Percentiles rank a stretch among this genome's conserved stretches.
These are phyloP conservation scores for Therioaphis trifolii DNA, from an alignment of 2,888 invertebrate genomes.

Conservation along the genomic window DNA sequence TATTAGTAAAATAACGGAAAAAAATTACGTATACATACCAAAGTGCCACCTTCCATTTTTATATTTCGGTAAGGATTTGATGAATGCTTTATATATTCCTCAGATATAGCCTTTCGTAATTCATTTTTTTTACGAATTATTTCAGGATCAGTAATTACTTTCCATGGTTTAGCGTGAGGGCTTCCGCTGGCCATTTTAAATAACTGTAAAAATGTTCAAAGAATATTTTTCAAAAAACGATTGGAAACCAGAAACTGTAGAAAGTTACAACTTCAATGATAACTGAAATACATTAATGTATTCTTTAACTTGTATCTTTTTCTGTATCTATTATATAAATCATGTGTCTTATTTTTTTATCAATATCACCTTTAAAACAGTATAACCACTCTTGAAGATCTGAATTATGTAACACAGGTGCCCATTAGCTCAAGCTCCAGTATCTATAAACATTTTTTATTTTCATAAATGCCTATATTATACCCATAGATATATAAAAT, in stretches of 20 bases:
- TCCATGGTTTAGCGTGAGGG: too few relatives aligned
- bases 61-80: slow-evolving; percentile 80
- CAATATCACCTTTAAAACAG: slow-evolving; percentile 69
- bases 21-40: slow-evolving; percentile 73
- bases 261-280: too few relatives aligned
- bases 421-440: too few relatives aligned
- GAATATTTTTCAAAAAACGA: too few relatives aligned
- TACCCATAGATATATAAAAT: too few relatives aligned
- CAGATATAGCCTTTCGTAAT: slow-evolving; percentile 74
- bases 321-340: neutral
- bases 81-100: slow-evolving; percentile 79
- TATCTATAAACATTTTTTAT: too few relatives aligned
- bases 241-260: too few relatives aligned
- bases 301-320: neutral
- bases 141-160: slow-evolving; percentile 60
- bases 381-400: too few relatives aligned
- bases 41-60: slow-evolving; percentile 75
- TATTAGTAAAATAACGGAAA: slow-evolving; percentile 36
- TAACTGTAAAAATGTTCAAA: too few relatives aligned
- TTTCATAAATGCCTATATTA: too few relatives aligned
- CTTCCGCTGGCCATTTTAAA: slow-evolving; percentile 5
- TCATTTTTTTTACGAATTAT: slow-evolving; percentile 73
- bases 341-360: slow-evolving; percentile 16
- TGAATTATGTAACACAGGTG: too few relatives aligned
- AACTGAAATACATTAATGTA: too few relatives aligned